Base-by-base conservation (phyloP, 2,888 invertebrate species). In the Nomada flava region DNA sequence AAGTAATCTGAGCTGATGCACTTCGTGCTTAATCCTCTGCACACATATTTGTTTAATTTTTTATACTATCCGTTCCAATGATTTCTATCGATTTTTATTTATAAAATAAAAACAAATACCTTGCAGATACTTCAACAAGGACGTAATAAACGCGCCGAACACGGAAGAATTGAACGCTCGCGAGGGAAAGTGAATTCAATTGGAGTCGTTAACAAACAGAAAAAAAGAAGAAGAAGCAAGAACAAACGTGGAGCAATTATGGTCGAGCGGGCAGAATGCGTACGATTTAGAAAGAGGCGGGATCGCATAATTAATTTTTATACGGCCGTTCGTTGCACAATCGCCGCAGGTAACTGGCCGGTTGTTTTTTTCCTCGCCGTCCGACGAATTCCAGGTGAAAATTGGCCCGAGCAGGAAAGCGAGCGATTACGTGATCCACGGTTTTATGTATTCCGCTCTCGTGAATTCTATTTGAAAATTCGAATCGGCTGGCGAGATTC, bases 251-350 rank as follows among this genome's bases (percentile, higher is more conserved):
- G 11, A 23, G 36, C 26, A 69, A 69, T 36, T 60, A 74, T 26
- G 11, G 36, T 13, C 55, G 62, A 26, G 47, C 36, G 42, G n/a
- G 13, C 15, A 44, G 69, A 70, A 52, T 29, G 64, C 11, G 26
- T 42, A 60, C 13, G n/a, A 59, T 57, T 76, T 36, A 53, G 23
- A 74, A 60, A 67, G 59, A 53, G 47, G 50, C 23, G 10, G 23
- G 20, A 15, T 11, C 62, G 79, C 42, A 62, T 67, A 72, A 80
- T 80, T 79, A 80, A 79, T 72, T 79, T 79, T 80, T 79, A 79
- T 67, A 15, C 11, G 44, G n/a, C 44, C 23, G 36, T 36, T 3
- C 26, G 52, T 80, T 80, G 62, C 79, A 72, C 55, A 80, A 80
- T 36, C 67, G n/a, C 50, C 50, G 67, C 42, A 60, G 62, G 67